These are phyloP conservation scores for Eupsittula cactorum DNA, from an alignment of 2,113 vertebrate species.

Conservation along the genomic window DNA sequence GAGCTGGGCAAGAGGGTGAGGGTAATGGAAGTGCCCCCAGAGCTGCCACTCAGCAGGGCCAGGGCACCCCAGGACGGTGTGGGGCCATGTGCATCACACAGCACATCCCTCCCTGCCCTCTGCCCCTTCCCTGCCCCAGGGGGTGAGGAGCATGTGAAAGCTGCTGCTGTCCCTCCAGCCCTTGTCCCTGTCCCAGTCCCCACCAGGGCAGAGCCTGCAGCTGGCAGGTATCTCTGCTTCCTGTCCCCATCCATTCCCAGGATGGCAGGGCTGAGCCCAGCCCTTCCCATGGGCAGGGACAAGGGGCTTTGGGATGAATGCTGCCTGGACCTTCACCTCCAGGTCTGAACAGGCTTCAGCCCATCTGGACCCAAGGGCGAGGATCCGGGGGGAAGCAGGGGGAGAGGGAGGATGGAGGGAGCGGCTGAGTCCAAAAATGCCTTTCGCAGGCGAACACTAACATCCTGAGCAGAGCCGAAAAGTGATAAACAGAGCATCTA, in stretches of 20 bases:
- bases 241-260: background rate
- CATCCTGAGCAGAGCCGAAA: conserved; percentile 73
- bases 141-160: background rate
- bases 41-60: background rate
- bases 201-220: background rate
- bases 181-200: background rate
- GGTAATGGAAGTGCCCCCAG: background rate
- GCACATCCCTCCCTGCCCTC: background rate
- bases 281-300: background rate
- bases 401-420: background rate
- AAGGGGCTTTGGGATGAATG: background rate
- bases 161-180: background rate
- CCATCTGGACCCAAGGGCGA: background rate
- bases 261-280: background rate
- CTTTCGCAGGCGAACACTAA: conserved; percentile 50
- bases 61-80: rapidly evolving
- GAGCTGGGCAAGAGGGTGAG: background rate
- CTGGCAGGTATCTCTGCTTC: background rate
- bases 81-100: background rate
- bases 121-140: rapidly evolving
- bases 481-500: conserved; percentile 62
- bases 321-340: background rate
- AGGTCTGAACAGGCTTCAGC: background rate
- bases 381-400: background rate
- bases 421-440: background rate